A percentile compares a stretch with the other conserved stretches of the same genome.
Evolutionary conservation across 2,113 vertebrate species (phyloP).

Genomic region (Eudyptes chrysolophus): DNA sequence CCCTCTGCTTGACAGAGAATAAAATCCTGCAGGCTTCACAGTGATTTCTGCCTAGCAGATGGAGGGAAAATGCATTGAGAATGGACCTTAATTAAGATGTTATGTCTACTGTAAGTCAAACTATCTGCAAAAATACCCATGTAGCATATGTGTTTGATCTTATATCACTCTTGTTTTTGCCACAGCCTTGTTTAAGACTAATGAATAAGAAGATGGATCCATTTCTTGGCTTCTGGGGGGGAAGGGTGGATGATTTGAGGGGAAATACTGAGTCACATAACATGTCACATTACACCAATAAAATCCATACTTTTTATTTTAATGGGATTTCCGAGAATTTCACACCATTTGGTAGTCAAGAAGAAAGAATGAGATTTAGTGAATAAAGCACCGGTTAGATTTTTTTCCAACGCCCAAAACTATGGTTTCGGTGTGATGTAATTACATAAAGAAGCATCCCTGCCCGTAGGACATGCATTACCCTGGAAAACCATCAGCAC

Average conservation of each 20-base stretch:
- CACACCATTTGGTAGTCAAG: neutral
- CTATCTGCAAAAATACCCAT: neutral
- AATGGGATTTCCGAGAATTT: constrained; percentile 17
- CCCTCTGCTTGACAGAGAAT: neutral
- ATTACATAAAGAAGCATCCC: neutral
- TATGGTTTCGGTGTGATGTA: neutral
- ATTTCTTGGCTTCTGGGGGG: neutral
- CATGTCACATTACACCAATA: neutral
- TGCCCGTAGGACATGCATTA: neutral
- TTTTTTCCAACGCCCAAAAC: neutral
- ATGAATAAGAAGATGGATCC: neutral
- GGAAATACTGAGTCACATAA: constrained; percentile 40
- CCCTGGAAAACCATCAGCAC: neutral
- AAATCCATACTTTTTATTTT: neutral
- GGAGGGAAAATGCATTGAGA: neutral
- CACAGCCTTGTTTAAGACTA: neutral
- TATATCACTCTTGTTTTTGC: neutral
- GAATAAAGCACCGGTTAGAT: neutral
- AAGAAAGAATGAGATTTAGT: neutral
- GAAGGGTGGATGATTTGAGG: neutral
- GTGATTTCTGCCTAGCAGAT: constrained; percentile 5
- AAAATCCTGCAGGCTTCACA: constrained; percentile 5
- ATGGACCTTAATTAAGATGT: constrained; percentile 47
- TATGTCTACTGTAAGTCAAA: neutral
- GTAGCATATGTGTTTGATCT: constrained; percentile 16